Conservation (phyloP, 1,140 invertebrate species). For the Lepidurus couesii region DNA sequence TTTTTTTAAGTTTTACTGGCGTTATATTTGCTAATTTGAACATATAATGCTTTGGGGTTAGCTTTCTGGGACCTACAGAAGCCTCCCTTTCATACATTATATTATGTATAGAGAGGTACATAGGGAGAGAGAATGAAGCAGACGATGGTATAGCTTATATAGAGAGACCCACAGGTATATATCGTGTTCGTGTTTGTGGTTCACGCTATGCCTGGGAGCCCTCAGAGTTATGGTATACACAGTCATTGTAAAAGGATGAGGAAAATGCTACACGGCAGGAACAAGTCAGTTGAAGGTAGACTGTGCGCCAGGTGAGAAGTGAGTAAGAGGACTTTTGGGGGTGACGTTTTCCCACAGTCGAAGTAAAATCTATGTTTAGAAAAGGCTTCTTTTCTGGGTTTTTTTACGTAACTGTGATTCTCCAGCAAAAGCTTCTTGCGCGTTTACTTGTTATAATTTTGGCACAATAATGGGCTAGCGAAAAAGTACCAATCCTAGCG, state of each 20-base stretch:
- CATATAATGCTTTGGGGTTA: constrained; percentile 19
- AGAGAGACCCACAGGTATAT: neutral
- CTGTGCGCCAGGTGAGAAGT: constrained; percentile 11
- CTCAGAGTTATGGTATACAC: neutral
- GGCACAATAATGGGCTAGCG: neutral
- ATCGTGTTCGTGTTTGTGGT: neutral
- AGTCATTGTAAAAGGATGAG: constrained; percentile 6
- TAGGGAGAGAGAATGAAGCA: too few species aligned
- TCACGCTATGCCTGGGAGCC: constrained; percentile 16
- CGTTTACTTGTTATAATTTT: too few species aligned
- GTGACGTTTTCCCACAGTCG: neutral
- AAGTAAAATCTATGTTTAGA: neutral
- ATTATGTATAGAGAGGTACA: too few species aligned
- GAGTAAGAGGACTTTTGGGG: neutral
- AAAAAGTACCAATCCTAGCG: neutral
- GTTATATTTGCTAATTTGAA: constrained; percentile 15
- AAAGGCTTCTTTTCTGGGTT: neutral
- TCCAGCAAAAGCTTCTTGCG: too few species aligned
- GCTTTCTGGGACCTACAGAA: neutral
- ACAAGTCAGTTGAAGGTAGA: constrained; percentile 10
- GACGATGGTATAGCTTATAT: neutral
- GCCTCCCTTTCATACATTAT: neutral
- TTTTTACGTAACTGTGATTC: neutral
- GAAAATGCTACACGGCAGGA: neutral
- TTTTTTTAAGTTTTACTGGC: neutral